Percentiles rank a stretch among this genome's conserved stretches.
These are phyloP conservation scores for Saguinus imperator DNA, from an alignment of 2,113 vertebrate species.

Conservation along the genomic window DNA sequence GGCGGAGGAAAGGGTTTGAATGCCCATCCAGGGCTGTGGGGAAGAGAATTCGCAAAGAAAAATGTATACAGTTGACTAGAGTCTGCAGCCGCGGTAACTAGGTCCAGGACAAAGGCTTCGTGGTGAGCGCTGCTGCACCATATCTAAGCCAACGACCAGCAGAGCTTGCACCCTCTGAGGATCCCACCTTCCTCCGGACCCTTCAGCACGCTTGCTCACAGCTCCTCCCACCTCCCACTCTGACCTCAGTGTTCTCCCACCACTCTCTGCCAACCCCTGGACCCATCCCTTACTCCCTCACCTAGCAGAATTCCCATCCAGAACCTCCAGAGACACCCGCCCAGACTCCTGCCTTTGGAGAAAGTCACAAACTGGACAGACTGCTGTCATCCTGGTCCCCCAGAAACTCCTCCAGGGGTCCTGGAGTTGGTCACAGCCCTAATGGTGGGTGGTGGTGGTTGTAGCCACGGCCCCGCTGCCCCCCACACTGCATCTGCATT, in stretches of 20 bases:
- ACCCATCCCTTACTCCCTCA: too few species aligned
- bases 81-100: neutral
- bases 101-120: neutral
- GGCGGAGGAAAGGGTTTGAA: neutral
- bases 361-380: neutral
- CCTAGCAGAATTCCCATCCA: neutral
- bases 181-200: neutral
- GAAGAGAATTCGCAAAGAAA: neutral
- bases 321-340: neutral
- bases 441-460: fast-evolving
- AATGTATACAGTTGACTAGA: too few species aligned
- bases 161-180: neutral
- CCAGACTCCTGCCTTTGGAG: neutral
- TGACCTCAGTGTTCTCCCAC: too few species aligned
- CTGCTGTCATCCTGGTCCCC: neutral
- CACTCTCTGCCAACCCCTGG: too few species aligned
- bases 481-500: too few species aligned
- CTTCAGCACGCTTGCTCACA: neutral
- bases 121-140: neutral
- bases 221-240: neutral
- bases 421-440: neutral
- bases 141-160: neutral
- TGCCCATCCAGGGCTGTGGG: neutral
- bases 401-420: neutral
- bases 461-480: neutral